phyloP scores from a whole-genome alignment of 2,797 vertebrate genomes.

The Picus viridis region DNA sequence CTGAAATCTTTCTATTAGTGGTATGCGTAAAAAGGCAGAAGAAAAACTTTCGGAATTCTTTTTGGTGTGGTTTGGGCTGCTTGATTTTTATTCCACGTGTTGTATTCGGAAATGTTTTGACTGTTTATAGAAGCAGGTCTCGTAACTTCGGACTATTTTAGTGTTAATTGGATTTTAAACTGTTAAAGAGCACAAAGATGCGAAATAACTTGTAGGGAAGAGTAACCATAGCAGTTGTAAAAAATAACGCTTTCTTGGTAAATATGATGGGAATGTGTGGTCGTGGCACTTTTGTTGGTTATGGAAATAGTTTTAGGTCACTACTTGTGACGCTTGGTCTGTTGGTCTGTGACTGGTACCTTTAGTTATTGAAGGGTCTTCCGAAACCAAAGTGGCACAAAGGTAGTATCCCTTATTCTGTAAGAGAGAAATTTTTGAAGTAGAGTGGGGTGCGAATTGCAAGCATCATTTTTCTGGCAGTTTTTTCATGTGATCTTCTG shows the following conservation, averaged over 20 bases:
- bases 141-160: neutral
- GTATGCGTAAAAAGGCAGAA: neutral
- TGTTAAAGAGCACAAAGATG: rapidly evolving
- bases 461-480: neutral
- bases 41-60: rapidly evolving
- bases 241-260: rapidly evolving
- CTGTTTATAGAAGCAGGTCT: neutral
- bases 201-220: neutral
- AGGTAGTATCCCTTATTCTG: neutral
- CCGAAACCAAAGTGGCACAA: neutral
- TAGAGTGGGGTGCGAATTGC: neutral
- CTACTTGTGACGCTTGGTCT: neutral
- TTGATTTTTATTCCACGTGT: neutral
- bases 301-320: neutral
- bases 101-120: rapidly evolving
- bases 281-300: neutral
- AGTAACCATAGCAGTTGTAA: rapidly evolving
- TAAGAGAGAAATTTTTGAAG: neutral
- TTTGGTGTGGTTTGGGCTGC: rapidly evolving
- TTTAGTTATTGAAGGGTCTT: neutral
- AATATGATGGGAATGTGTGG: rapidly evolving
- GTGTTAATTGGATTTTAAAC: rapidly evolving
- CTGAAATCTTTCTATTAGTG: rapidly evolving
- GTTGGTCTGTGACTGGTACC: neutral
- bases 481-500: neutral